phyloP scores from a whole-genome alignment of 2,797 vertebrate species.

The Crocodylus rhombifer region DNA sequence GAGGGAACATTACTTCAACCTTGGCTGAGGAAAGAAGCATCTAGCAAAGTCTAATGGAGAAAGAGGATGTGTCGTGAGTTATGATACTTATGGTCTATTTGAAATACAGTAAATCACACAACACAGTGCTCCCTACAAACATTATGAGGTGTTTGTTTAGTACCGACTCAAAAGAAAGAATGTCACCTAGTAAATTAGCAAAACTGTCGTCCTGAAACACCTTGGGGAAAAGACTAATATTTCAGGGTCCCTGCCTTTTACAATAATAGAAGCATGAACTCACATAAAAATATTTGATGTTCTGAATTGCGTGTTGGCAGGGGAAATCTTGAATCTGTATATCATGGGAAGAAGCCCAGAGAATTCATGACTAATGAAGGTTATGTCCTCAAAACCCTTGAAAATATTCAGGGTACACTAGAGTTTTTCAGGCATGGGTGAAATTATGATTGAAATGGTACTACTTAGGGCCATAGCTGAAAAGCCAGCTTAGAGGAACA shows the following conservation, averaged over 20 bases:
- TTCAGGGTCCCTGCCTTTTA: background rate
- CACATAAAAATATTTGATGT: background rate
- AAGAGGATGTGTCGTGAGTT: background rate
- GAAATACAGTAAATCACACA: background rate
- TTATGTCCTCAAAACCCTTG: conserved; percentile 36
- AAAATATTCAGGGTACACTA: conserved; percentile 40
- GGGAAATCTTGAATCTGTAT: background rate
- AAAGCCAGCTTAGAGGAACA: conserved; percentile 17
- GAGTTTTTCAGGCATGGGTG: conserved; percentile 23
- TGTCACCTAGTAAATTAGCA: background rate
- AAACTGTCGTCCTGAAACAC: background rate
- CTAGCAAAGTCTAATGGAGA: background rate
- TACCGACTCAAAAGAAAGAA: background rate
- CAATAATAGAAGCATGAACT: background rate
- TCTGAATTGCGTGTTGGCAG: background rate
- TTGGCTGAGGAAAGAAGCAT: background rate
- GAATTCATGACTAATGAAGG: background rate
- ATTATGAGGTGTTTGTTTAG: background rate
- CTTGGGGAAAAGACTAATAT: background rate
- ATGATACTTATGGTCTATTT: background rate
- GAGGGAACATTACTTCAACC: background rate
- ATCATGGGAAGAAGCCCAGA: background rate
- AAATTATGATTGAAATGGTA: conserved; percentile 47
- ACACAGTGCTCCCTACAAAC: background rate
- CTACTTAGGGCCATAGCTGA: conserved; percentile 26